Conservation (phyloP, 1,140 invertebrate genomes). For the Triops longicaudatus region DNA sequence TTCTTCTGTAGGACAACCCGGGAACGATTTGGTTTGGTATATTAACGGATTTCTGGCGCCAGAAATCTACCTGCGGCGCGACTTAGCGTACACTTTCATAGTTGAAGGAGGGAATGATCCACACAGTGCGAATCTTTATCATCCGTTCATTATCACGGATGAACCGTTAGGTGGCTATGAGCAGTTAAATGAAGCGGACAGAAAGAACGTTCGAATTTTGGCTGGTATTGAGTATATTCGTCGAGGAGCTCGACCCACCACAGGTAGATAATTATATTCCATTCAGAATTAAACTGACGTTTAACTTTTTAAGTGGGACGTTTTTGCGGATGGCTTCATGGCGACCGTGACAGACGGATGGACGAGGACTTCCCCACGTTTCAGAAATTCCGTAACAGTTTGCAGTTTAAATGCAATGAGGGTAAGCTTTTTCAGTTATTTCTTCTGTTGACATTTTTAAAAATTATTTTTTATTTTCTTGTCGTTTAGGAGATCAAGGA, state of each 20-base stretch:
- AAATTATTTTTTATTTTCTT: conserved; percentile 28
- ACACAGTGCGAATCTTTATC: conserved; percentile 74
- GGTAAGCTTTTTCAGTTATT: conserved; percentile 36
- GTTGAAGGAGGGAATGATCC: conserved; percentile 82
- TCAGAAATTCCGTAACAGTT: conserved; percentile 69
- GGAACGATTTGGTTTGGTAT: conserved; percentile 52
- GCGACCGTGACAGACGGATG: conserved; percentile 57
- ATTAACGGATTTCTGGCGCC: conserved; percentile 80
- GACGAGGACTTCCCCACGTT: conserved; percentile 70
- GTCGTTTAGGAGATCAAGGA: conserved; percentile 50
- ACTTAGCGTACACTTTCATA: conserved; percentile 70
- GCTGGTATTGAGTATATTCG: conserved; percentile 76
- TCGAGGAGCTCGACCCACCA: conserved; percentile 64
- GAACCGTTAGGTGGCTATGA: conserved; percentile 74
- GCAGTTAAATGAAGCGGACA: conserved; percentile 57
- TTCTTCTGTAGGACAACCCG: conserved; percentile 33
- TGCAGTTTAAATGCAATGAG: conserved; percentile 57
- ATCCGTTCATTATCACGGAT: conserved; percentile 85
- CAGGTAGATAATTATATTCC: conserved; percentile 42
- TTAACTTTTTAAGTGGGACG: conserved; percentile 53
- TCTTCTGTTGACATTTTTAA: conserved; percentile 21
- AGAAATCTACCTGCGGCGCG: conserved; percentile 75
- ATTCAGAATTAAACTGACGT: not conserved
- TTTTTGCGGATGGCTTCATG: conserved; percentile 61
- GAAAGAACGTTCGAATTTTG: conserved; percentile 64